These are phyloP conservation scores for Amiota communis DNA, from an alignment of 2,888 invertebrate genomes.

Conservation along the genomic window DNA sequence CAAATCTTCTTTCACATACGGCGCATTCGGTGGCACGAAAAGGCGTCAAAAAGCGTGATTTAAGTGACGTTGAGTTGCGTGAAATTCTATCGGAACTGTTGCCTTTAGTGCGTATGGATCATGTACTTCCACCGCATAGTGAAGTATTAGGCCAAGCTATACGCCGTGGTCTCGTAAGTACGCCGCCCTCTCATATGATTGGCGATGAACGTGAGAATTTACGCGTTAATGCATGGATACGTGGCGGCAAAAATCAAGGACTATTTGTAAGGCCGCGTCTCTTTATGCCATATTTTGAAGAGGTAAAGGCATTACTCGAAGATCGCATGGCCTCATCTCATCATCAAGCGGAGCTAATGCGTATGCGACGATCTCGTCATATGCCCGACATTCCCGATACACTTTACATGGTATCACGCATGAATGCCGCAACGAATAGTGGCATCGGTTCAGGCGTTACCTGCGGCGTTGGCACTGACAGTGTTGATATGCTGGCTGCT, in stretches of 20 bases:
- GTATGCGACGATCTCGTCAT: conserved; percentile 81
- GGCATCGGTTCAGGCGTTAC: conserved; percentile 58
- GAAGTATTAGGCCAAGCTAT: conserved; percentile 83
- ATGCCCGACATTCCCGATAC: conserved; percentile 93
- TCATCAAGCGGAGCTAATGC: conserved; percentile 83
- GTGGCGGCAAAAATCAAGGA: conserved; percentile 81
- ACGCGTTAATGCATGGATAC: conserved; percentile 86
- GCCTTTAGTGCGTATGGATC: conserved; percentile 90
- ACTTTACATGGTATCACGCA: conserved; percentile 85
- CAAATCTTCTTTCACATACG: conserved; percentile 91
- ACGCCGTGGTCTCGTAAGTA: conserved; percentile 82
- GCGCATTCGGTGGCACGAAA: conserved; percentile 93
- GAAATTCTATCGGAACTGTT: conserved; percentile 89
- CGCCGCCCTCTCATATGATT: conserved; percentile 89
- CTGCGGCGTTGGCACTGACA: conserved; percentile 72
- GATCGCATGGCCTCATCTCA: conserved; percentile 83
- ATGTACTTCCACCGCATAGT: conserved; percentile 88
- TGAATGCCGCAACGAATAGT: conserved; percentile 67
- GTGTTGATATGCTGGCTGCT: conserved; percentile 79
- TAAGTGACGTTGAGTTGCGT: conserved; percentile 88
- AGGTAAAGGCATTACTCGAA: conserved; percentile 89
- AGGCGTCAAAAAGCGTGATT: conserved; percentile 84
- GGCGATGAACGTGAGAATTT: conserved; percentile 81
- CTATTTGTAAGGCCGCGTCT: conserved; percentile 88
- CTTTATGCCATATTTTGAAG: conserved; percentile 96